phyloP scores from a whole-genome alignment of 2,113 vertebrate species.

The Misgurnus anguillicaudatus region DNA sequence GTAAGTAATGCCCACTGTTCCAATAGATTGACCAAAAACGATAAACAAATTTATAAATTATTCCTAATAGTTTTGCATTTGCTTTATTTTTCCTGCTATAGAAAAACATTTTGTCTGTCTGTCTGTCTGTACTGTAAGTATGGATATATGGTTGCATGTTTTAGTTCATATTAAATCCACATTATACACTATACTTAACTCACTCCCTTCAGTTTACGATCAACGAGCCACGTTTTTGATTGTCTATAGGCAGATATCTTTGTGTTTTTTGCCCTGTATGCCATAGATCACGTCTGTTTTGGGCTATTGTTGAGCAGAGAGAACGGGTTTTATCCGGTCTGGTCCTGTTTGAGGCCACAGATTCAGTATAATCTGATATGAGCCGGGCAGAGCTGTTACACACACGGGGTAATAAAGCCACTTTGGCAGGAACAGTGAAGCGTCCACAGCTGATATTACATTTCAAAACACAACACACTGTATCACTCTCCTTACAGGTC shows the following conservation, averaged over 20 bases:
- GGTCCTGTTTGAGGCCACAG: slow-evolving; percentile 40
- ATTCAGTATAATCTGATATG: slow-evolving; percentile 43
- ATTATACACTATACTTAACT: neutral
- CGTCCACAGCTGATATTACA: slow-evolving; percentile 26
- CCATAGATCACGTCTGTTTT: neutral
- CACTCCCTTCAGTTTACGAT: slow-evolving; percentile 12
- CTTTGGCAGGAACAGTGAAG: slow-evolving; percentile 22
- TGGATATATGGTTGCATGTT: neutral
- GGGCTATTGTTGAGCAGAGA: neutral
- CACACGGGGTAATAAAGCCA: neutral
- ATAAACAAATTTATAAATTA: neutral
- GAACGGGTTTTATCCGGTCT: slow-evolving; percentile 33
- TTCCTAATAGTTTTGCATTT: neutral
- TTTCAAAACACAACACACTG: slow-evolving; percentile 49
- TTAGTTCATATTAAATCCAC: slow-evolving; percentile 16
- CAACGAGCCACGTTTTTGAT: neutral
- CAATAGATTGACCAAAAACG: slow-evolving; percentile 1
- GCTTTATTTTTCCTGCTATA: neutral
- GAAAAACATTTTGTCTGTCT: neutral
- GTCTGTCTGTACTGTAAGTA: neutral
- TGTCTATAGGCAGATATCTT: neutral
- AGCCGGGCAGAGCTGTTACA: slow-evolving; percentile 24
- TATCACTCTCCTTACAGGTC: neutral
- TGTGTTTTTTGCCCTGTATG: neutral
- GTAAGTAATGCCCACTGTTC: neutral